Evolutionary conservation across 2,797 vertebrate genomes (phyloP), one percentile per base, ranked within the genome.

Genomic region (Sylvia borin): DNA sequence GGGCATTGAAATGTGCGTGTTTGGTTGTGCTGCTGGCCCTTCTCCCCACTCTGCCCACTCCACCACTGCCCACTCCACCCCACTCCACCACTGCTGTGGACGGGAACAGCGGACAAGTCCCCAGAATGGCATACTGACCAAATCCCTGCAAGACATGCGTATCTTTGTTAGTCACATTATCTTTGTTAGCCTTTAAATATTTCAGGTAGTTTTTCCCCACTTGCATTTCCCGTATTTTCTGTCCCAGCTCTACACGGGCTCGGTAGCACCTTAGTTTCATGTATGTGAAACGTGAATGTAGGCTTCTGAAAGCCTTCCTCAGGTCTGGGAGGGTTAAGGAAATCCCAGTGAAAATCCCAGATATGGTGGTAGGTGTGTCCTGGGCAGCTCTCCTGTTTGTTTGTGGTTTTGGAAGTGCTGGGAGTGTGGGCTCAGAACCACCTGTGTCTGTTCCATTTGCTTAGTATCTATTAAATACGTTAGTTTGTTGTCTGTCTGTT

Each of bases 401-500:
- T 21, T 21, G 5, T 4, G 22, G 16, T 82, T 84, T 36, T 42
- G 48, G 36, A 62, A 45, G 18, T 16, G 6, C 22, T 40, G 31
- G 13, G 12, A 27, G 1, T 4, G 4, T 22, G 55, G 29, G 13
- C 65, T 67, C 34, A 53, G 50, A 68, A 34, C 73, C 40, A 58
- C 38, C 25, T 3, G 0, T 2, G 2, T 42, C 18, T 66, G 10
- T 51, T 66, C 25, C 0, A 0, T 72, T 54, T 65, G 10, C 34
- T 48, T 55, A 45, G 0, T 74, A 14, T 13, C 27, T 34, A 0
- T 26, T 61, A n/a, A 75, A 34, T 60, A 36, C 71, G 10, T 9
- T 40, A 5, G 5, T 45, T 61, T 27, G 8, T 13, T 60, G 0
- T 65, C 36, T 51, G 3, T 45, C 34, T 32, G 5, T 53, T 81